Evolutionary conservation across 2,797 vertebrate genomes (phyloP).

Genomic region (Sebastes matsubarae): DNA sequence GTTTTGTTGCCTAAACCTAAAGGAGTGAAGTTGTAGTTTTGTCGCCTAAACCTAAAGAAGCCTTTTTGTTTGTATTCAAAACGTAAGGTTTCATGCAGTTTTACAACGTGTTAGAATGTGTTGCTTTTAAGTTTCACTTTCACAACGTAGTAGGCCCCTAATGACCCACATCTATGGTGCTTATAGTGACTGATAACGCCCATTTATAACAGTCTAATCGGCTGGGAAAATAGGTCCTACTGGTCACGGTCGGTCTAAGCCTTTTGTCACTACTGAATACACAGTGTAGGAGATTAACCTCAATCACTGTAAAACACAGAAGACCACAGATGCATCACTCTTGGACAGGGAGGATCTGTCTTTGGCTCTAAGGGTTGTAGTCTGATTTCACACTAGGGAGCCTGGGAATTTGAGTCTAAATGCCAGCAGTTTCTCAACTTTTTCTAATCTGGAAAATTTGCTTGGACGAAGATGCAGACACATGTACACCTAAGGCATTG

Average conservation of each 20-base stretch:
- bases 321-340: constrained; percentile 30
- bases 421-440: background rate
- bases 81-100: too few species aligned
- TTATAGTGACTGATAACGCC: too few species aligned
- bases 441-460: background rate
- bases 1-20: too few species aligned
- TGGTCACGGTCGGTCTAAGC: background rate
- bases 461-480: constrained; percentile 24
- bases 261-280: background rate
- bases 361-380: constrained; percentile 22
- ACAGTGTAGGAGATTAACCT: background rate
- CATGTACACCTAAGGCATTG: constrained; percentile 2
- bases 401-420: constrained; percentile 27
- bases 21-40: too few species aligned
- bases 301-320: constrained; percentile 27
- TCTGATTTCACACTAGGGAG: constrained; percentile 33
- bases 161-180: too few species aligned
- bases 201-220: too few species aligned
- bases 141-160: too few species aligned
- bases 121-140: too few species aligned
- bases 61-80: too few species aligned
- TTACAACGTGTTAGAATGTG: too few species aligned
- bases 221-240: too few species aligned
- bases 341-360: background rate
- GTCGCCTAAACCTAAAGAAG: too few species aligned